These are phyloP conservation scores for Drosophila borborema DNA, from an alignment of 2,888 invertebrate genomes.

Conservation along the genomic window DNA sequence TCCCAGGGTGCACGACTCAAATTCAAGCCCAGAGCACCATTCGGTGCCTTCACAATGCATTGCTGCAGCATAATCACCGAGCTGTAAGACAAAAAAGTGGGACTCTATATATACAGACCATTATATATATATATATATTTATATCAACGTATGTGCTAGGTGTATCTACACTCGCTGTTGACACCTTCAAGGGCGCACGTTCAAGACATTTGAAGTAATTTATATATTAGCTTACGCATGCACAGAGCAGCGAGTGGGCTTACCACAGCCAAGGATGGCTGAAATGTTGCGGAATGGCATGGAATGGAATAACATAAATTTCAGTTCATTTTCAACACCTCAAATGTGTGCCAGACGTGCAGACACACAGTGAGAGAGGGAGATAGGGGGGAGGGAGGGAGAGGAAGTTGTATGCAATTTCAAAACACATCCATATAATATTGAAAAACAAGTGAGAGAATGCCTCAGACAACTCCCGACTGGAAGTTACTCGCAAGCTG, in stretches of 20 bases:
- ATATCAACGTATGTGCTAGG: not conserved
- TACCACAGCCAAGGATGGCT: slow-evolving; percentile 9
- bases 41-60: slow-evolving; percentile 84
- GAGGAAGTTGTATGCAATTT: slow-evolving; percentile 27
- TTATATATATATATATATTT: not conserved
- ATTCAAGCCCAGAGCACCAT: slow-evolving; percentile 89
- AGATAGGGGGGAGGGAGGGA: too few species aligned
- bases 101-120: not conserved
- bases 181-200: slow-evolving; percentile 61
- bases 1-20: slow-evolving; percentile 92
- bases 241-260: slow-evolving; percentile 6
- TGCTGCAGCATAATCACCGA: slow-evolving; percentile 78
- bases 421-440: slow-evolving; percentile 24
- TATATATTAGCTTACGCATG: slow-evolving; percentile 39
- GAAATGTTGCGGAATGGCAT: slow-evolving; percentile 6
- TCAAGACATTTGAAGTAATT: slow-evolving; percentile 53
- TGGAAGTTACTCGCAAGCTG: not conserved
- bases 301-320: slow-evolving; percentile 51
- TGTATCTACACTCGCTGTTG: slow-evolving; percentile 5
- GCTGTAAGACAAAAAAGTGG: not conserved
- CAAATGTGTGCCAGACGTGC: slow-evolving; percentile 45
- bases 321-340: slow-evolving; percentile 67
- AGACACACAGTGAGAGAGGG: not conserved
- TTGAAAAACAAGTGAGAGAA: slow-evolving; percentile 25
- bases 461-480: not conserved